Base-by-base conservation (phyloP, 1,140 invertebrate genomes). In the Trigoniulus corallinus region DNA sequence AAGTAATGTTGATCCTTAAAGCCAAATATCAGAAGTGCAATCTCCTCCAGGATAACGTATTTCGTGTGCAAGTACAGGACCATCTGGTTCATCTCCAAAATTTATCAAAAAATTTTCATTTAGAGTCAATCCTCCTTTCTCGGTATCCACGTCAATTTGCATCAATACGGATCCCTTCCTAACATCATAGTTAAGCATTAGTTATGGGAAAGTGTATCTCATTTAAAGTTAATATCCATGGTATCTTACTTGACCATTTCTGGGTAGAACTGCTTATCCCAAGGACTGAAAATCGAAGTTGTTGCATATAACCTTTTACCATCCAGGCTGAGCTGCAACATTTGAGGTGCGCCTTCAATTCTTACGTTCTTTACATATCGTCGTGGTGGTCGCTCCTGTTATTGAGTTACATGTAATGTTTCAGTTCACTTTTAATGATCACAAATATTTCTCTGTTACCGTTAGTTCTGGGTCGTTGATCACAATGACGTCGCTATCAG, bases 21-120 rank as follows among this genome's bases (percentile, higher is more conserved):
- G 56, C 87, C 88, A 98, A 67, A 98, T 96, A 58, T 98, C 93
- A 0, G 91, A 95, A 4, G 88, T 93, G 60, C 91, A 96, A 67
- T 98, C 93, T 37, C 93, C 93, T 37, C 89, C 89, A 3, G 89
- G 89, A 66, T 91, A 92, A 73, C 93, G 79, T 73, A 94, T 92
- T 71, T 98, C 94, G 67, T 98, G 94, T 15, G 91, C 88, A 37
- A 96, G 64, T 1, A 82, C 73, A 22, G 93, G 83, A 10, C 92
- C 93, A 62, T 81, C 74, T 20, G 87, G 86, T 62, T 93, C 88
- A 25, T 74, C 69, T 13, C 82, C 88, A 72, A 96, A 98, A 68
- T 98, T 87, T 12, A 98, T 77, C 2, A 93, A 66, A 64, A 98
- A 98, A 57, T 91, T 69, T 49, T 77, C 62, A 65, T 98, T 87